Evolutionary conservation across 1,140 invertebrate species (phyloP), one percentile per base, ranked within the genome.

Genomic region (Artemia franciscana): DNA sequence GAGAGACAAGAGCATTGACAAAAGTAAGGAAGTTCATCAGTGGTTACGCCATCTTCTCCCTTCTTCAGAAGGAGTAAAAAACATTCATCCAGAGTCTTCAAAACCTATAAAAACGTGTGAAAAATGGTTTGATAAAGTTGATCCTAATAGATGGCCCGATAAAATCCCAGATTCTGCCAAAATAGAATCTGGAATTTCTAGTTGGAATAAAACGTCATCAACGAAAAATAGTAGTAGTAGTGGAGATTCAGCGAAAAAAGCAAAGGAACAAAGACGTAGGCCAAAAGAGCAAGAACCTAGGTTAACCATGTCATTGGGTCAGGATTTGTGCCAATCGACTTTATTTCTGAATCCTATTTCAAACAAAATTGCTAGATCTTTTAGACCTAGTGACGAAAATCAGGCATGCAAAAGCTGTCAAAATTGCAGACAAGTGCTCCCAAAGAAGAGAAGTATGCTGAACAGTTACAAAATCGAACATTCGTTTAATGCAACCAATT

Each of bases 381-480:
- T 51, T 12, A 51, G 39, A 51, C 39, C 39, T 18, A 51, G 39
- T 51, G 39, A 51, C 39, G 39, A 51, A 18, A n/a, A n/a, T n/a
- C n/a, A n/a, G n/a, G 73, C 67, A 26, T 74, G 74, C 26, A 68
- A 71, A n/a, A 63, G 67, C 25, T 67, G 71, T 9, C 25, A 66
- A 0, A 63, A 63, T 4, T 63, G 68, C 39, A 61, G 62, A 23
- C 27, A 64, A 5, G 70, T 70, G 24, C 71, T 69, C n/a, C 64
- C 62, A 0, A 71, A 69, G 15, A 68, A 61, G n/a, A 68, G 70
- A 15, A 63, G 62, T 4, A 62, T 65, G 4, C 70, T 65, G 39
- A 69, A 69, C 24, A 68, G 66, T 23, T 70, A 4, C 63, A n/a
- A n/a, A 27, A 28, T 57, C 67, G 62, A 51, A 67, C 24, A 64